Evolutionary conservation across 2,888 invertebrate species (phyloP).

Genomic region (Halocaridina rubra): DNA sequence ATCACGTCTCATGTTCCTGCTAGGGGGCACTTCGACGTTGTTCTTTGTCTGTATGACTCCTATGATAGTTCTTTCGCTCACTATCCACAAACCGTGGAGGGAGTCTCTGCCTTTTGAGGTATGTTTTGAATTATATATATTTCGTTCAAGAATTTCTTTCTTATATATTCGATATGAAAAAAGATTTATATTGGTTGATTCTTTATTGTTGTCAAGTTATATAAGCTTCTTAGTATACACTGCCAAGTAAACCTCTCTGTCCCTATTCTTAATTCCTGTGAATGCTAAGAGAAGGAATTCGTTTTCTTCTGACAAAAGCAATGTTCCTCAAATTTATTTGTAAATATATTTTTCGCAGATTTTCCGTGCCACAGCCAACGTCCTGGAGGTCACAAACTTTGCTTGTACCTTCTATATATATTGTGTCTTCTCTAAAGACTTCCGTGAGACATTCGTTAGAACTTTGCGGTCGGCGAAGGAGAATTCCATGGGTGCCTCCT

Average conservation of each 20-base stretch:
- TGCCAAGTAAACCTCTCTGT: too few species aligned
- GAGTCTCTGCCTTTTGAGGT: conserved; percentile 73
- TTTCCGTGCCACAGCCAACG: conserved; percentile 78
- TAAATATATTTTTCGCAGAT: too few species aligned
- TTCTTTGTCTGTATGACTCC: conserved; percentile 79
- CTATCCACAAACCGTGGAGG: conserved; percentile 75
- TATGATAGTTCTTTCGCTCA: conserved; percentile 79
- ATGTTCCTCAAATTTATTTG: too few species aligned
- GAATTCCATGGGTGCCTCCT: conserved; percentile 56
- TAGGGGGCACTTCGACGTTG: conserved; percentile 76
- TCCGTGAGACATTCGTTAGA: conserved; percentile 77
- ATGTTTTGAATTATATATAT: conserved; percentile 31
- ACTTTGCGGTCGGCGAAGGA: conserved; percentile 71
- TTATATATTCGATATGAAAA: too few species aligned
- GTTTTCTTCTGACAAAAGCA: too few species aligned
- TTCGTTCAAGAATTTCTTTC: too few species aligned
- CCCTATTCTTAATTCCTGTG: too few species aligned
- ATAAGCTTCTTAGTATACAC: too few species aligned
- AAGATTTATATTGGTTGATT: too few species aligned
- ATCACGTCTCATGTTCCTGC: conserved; percentile 75
- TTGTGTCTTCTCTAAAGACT: conserved; percentile 82
- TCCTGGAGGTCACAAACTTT: conserved; percentile 81
- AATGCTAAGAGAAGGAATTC: too few species aligned
- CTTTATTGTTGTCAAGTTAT: too few species aligned
- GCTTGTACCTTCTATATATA: conserved; percentile 84